These are phyloP conservation scores for Sicus ferrugineus DNA, from an alignment of 2,888 invertebrate species.

Conservation along the genomic window DNA sequence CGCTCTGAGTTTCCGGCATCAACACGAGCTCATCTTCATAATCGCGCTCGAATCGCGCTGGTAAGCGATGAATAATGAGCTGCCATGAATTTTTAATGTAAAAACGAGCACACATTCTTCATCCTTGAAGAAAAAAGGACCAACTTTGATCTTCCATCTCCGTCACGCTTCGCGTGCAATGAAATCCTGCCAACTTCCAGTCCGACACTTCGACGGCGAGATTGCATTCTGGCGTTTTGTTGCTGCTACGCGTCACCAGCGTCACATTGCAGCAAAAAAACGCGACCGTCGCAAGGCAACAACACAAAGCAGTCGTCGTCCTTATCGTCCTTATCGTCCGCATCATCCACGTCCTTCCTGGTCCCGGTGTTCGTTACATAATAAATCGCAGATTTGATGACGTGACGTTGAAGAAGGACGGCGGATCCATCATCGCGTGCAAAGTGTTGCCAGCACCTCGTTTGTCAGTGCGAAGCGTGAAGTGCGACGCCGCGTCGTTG, in stretches of 20 bases:
- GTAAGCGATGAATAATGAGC: conserved; percentile 35
- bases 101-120: conserved; percentile 21
- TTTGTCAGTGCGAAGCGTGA: conserved; percentile 39
- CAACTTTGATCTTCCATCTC: no score
- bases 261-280: not conserved
- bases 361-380: conserved; percentile 38
- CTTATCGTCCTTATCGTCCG: conserved; percentile 19
- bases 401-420: conserved; percentile 60
- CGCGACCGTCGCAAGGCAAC: not conserved
- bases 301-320: conserved; percentile 13
- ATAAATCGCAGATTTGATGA: conserved; percentile 56
- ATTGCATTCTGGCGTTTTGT: conserved; percentile 8
- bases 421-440: conserved; percentile 60
- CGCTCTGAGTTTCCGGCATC: not conserved
- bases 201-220: conserved; percentile 7
- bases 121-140: not conserved
- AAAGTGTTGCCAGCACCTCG: conserved; percentile 57
- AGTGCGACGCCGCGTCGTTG: not conserved
- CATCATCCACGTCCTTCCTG: conserved; percentile 12
- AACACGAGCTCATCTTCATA: not conserved
- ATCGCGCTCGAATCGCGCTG: not conserved
- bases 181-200: conserved; percentile 20
- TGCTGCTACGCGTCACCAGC: not conserved
- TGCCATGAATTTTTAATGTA: conserved; percentile 38
- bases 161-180: not conserved